Conservation (phyloP, 2,888 invertebrate species). For the Dryococelus australis region DNA sequence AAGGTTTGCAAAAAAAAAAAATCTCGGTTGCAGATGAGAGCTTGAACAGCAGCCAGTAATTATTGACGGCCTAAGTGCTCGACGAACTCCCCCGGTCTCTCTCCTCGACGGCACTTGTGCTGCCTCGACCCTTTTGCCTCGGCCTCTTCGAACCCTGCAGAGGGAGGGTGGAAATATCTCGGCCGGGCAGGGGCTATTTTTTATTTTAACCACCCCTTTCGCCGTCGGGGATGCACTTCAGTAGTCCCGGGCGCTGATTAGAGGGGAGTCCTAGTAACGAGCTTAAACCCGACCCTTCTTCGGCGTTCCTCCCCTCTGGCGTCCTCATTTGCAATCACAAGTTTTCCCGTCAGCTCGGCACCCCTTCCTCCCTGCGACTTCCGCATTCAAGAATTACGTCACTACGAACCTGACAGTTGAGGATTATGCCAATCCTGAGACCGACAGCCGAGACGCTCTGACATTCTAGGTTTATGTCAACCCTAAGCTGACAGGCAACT, state of each 20-base stretch:
- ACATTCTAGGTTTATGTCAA: too few species aligned
- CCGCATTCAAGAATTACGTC: background rate
- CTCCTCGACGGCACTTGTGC: background rate
- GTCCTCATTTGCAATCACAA: background rate
- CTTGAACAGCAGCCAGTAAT: background rate
- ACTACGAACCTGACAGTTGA: background rate
- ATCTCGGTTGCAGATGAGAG: background rate
- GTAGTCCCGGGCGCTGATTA: background rate
- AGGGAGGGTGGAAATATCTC: background rate
- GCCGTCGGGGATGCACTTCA: background rate
- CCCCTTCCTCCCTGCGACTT: background rate
- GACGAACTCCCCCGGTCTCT: background rate
- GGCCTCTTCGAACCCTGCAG: background rate
- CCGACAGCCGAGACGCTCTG: too few species aligned
- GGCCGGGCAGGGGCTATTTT: background rate
- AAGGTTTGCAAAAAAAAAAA: background rate
- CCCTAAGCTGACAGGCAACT: too few species aligned
- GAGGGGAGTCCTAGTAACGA: background rate
- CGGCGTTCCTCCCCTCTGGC: background rate
- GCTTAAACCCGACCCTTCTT: background rate
- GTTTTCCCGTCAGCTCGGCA: background rate
- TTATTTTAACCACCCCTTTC: background rate
- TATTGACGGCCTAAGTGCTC: background rate
- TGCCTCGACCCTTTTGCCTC: background rate
- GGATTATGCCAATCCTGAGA: background rate